A percentile compares a stretch with the other conserved stretches of the same genome.
Conservation (phyloP, 2,113 vertebrate genomes). For the Ploceus nigricollis region DNA sequence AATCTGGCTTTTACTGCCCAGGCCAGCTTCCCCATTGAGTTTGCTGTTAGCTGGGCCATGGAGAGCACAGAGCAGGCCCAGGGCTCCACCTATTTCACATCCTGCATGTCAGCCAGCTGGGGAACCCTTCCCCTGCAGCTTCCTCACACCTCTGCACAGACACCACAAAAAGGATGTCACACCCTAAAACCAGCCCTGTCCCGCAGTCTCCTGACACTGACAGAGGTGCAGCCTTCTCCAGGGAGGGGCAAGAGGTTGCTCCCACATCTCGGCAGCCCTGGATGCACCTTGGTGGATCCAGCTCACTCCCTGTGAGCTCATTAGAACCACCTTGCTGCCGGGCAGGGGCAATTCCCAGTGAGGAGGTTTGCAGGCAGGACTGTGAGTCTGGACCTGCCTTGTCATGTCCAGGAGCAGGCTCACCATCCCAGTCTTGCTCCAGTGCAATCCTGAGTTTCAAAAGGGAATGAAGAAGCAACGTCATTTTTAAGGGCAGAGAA, state of each 20-base stretch:
- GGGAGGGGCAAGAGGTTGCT: background rate
- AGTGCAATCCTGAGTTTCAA: background rate
- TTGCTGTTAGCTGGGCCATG: background rate
- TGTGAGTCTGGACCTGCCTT: background rate
- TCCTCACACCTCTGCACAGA: background rate
- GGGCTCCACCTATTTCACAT: too few species aligned
- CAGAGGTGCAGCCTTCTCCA: fast-evolving
- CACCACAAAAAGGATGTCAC: background rate
- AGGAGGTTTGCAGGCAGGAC: background rate
- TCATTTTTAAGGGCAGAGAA: background rate
- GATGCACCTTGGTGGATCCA: fast-evolving
- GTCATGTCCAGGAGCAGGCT: background rate
- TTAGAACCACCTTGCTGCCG: background rate
- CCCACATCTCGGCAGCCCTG: background rate
- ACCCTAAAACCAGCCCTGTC: background rate
- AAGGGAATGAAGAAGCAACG: background rate
- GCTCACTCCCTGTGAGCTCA: background rate
- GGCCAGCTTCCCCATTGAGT: background rate
- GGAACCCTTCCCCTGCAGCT: background rate
- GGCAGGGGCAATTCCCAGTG: background rate
- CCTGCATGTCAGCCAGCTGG: fast-evolving
- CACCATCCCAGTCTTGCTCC: background rate
- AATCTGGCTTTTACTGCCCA: background rate
- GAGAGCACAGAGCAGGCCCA: background rate
- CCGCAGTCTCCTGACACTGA: background rate